Evolutionary conservation across 1,140 invertebrate genomes (phyloP), one percentile per base, ranked within the genome.

Genomic region (Choristoneura fumiferana): DNA sequence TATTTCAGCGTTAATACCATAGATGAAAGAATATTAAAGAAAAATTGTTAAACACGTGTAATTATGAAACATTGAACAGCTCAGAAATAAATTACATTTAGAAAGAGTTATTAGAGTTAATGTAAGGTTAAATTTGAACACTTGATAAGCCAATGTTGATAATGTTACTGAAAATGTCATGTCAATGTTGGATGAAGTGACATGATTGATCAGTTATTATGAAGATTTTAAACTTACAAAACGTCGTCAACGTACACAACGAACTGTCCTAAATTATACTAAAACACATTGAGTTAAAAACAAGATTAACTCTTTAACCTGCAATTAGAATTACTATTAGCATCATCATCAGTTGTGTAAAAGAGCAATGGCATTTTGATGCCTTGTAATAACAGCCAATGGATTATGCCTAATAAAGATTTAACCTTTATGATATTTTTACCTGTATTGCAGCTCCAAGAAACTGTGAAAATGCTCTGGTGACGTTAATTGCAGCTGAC

Each of bases 401-500:
- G n/a, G n/a, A n/a, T n/a, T n/a, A n/a, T n/a, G n/a, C n/a, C n/a
- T n/a, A n/a, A n/a, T n/a, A n/a, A n/a, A n/a, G n/a, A n/a, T n/a
- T n/a, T n/a, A n/a, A n/a, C n/a, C n/a, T n/a, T n/a, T n/a, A n/a
- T n/a, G n/a, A n/a, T n/a, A n/a, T 52, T 45, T n/a, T 60, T 73
- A 94, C 94, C 91, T 94, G 93, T 69, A 95, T 92, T 12, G 94
- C 94, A 70, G 93, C 91, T 71, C 93, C 93, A 70, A 95, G 89
- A 76, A 95, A 94, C 74, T 93, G 92, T 65, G 93, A 93, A 70
- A 95, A 93, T 1, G 93, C 93, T 81, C 92, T 91, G 5, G 94
- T 94, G 57, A 94, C 93, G 65, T 94, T 94, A 57, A 94, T 92
- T 52, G 93, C 93, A 34, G 93, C 93, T 54, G 91, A 93, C 6